Evolutionary conservation across 2,888 invertebrate species (phyloP).

Genomic region (Vandiemenella viatica): DNA sequence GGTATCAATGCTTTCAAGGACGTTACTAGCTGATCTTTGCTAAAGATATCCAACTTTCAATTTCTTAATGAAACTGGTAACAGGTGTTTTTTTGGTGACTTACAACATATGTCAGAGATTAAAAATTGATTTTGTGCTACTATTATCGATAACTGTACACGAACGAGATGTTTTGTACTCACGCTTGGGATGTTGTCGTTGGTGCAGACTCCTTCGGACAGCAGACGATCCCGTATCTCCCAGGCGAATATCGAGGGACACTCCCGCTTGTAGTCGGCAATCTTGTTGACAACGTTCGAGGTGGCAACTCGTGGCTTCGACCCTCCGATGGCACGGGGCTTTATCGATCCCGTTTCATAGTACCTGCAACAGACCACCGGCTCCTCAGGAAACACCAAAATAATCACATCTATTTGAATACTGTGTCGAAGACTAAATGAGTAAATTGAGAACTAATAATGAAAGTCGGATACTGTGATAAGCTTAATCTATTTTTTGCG

Average conservation of each 20-base stretch:
- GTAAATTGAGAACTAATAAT: background rate
- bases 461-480: background rate
- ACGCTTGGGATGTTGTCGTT: conserved; percentile 97
- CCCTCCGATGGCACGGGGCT: conserved; percentile 92
- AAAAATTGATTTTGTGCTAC: too few relatives aligned
- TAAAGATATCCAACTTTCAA: too few relatives aligned
- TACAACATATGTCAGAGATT: too few relatives aligned
- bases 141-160: too few relatives aligned
- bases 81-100: too few relatives aligned
- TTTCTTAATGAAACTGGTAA: too few relatives aligned
- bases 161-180: conserved; percentile 55
- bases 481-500: too few relatives aligned
- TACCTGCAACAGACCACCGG: conserved; percentile 43
- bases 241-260: conserved; percentile 97
- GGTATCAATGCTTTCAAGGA: too few relatives aligned
- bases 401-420: background rate
- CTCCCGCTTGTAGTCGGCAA: conserved; percentile 91
- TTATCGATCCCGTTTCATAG: conserved; percentile 95
- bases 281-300: conserved; percentile 83
- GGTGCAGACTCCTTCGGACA: conserved; percentile 89
- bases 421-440: background rate
- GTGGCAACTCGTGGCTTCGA: conserved; percentile 93
- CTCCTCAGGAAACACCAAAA: background rate
- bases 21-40: too few relatives aligned
- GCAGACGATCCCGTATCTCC: conserved; percentile 90